phyloP scores from a whole-genome alignment of 2,797 vertebrate species.

The Myoxocephalus aenaeus region DNA sequence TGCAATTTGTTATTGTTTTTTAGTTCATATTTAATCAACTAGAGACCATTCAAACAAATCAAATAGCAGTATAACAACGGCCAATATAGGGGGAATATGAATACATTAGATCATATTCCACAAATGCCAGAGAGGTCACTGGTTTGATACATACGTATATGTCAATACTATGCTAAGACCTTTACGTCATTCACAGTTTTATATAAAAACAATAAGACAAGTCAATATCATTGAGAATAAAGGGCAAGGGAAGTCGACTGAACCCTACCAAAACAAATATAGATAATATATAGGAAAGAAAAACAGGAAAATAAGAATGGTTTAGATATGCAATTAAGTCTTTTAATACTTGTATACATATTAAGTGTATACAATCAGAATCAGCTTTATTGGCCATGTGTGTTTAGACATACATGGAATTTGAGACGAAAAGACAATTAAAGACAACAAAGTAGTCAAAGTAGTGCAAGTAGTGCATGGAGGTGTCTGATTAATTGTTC shows the following conservation, averaged over 20 bases:
- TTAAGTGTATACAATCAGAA: neutral
- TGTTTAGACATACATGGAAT: too few species aligned
- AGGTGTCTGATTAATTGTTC: too few species aligned
- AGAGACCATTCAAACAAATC: conserved; percentile 2
- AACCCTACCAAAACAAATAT: neutral
- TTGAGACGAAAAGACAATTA: too few species aligned
- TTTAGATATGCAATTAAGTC: neutral
- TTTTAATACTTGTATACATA: neutral
- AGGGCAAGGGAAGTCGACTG: neutral
- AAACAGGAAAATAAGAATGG: neutral
- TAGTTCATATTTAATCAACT: neutral
- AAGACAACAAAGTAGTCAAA: too few species aligned
- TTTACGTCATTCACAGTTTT: neutral
- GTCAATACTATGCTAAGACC: neutral
- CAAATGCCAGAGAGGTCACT: neutral
- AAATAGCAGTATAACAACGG: neutral
- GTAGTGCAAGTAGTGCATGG: too few species aligned
- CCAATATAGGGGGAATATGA: neutral
- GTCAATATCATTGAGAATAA: neutral
- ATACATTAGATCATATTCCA: neutral
- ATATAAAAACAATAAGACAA: too few species aligned
- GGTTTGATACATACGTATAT: neutral
- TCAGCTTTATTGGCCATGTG: too few species aligned
- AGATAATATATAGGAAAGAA: neutral
- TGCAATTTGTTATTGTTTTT: neutral